These are phyloP conservation scores for Drosophila quadrilineata DNA, from an alignment of 1,140 invertebrate genomes.

Conservation along the genomic window DNA sequence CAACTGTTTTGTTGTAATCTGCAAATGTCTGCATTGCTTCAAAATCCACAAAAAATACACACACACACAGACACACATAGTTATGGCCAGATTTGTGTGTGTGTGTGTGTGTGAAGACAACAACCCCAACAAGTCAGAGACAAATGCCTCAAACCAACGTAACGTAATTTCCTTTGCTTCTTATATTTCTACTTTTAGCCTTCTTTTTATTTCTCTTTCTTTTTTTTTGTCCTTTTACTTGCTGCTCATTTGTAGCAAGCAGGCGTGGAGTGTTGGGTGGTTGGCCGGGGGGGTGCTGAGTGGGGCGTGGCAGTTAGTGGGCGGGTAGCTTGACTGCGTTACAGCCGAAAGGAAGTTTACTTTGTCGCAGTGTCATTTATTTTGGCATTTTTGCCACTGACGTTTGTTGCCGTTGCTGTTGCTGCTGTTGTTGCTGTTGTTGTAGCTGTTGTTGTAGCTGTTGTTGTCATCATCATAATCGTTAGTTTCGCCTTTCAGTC, in stretches of 20 bases:
- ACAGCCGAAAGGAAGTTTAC: conserved; percentile 58
- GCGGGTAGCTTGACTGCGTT: neutral
- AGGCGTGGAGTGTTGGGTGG: neutral
- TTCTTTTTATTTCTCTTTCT: neutral
- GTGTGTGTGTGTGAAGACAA: conserved; percentile 22
- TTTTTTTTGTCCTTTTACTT: conserved; percentile 1
- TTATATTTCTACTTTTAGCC: no score
- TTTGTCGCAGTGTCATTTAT: conserved; percentile 78
- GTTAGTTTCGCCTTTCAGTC: conserved; percentile 50
- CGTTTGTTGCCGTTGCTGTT: conserved; percentile 22
- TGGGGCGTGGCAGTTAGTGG: conserved; percentile 13
- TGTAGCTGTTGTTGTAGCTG: conserved; percentile 22
- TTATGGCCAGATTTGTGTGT: conserved; percentile 13
- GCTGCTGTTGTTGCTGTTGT: neutral
- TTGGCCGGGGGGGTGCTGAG: neutral
- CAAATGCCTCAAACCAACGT: conserved; percentile 44
- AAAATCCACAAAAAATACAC: conserved; percentile 49
- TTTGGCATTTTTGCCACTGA: conserved; percentile 66
- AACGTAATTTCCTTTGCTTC: conserved; percentile 64
- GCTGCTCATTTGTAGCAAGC: conserved; percentile 58
- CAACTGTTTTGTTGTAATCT: conserved; percentile 49
- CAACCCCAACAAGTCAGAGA: conserved; percentile 24
- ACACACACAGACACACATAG: neutral
- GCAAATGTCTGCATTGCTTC: conserved; percentile 75
- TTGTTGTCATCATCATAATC: conserved; percentile 73